Conservation (phyloP, 2,113 vertebrate species). For the Saccopteryx bilineata region DNA sequence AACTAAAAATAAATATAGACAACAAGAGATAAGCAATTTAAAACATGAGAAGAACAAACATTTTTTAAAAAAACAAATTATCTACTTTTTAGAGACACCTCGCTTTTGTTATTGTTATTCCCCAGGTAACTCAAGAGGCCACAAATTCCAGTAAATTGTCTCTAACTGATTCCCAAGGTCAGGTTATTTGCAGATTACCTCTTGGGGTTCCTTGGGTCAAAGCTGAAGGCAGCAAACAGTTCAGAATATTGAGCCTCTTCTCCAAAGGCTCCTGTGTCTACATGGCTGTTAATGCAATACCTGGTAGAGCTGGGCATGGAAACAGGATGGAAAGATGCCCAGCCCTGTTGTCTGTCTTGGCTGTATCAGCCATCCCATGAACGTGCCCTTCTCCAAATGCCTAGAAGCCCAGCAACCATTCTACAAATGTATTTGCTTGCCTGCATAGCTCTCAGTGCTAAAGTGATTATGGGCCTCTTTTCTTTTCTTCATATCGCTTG, state of each 20-base stretch:
- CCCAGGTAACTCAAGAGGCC: not conserved
- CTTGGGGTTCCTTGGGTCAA: not conserved
- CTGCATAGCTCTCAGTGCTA: accelerated
- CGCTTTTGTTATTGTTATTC: not conserved
- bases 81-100: slow-evolving; percentile 7
- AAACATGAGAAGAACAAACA: not conserved
- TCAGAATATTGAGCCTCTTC: not conserved
- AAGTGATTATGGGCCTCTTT: not conserved
- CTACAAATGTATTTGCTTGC: not conserved
- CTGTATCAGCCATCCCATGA: not conserved
- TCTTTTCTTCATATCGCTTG: not conserved
- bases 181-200: not conserved
- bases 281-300: not conserved
- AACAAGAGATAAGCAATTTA: slow-evolving; percentile 33
- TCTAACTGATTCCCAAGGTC: not conserved
- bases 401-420: not conserved
- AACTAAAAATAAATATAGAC: slow-evolving; percentile 47
- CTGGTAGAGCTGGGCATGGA: not conserved
- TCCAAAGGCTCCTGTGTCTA: not conserved
- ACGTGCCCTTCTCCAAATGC: not conserved
- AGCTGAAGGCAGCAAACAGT: not conserved
- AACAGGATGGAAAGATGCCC: not conserved
- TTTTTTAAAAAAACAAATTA: slow-evolving; percentile 25
- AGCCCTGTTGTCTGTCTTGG: not conserved
- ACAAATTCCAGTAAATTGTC: not conserved